Conservation (phyloP, 2,797 vertebrate species). For the Pseudochirops cupreus region DNA sequence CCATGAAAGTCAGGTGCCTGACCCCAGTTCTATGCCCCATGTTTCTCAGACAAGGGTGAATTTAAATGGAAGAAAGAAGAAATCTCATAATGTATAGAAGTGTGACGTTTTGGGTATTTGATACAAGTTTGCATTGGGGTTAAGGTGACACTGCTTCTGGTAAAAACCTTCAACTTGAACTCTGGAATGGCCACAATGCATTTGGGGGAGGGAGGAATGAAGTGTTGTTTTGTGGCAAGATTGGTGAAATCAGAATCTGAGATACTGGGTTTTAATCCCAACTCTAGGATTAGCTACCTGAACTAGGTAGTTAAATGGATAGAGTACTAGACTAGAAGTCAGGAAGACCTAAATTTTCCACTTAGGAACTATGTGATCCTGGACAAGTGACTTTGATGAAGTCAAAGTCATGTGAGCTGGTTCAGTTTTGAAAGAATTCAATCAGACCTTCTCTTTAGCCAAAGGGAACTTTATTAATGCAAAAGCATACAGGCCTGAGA, state of each 20-base stretch:
- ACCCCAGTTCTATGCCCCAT: neutral
- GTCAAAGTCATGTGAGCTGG: no score
- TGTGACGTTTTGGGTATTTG: neutral
- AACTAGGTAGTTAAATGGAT: neutral
- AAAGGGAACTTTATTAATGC: no score
- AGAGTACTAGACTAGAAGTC: neutral
- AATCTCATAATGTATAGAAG: neutral
- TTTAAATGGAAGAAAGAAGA: neutral
- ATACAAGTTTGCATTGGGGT: neutral
- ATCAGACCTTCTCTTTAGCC: no score
- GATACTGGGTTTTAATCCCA: neutral
- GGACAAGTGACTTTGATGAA: neutral
- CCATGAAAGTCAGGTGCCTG: neutral
- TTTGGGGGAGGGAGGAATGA: neutral
- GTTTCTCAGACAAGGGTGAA: neutral
- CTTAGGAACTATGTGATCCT: neutral
- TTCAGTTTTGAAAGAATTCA: no score
- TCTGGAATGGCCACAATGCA: neutral
- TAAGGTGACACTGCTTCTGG: neutral
- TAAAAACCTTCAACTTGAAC: neutral
- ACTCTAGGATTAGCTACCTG: no score
- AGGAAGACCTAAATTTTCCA: neutral
- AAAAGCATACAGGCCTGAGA: no score
- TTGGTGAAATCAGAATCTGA: neutral
- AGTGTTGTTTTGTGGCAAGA: neutral